A percentile compares a stretch with the other conserved stretches of the same genome.
These are phyloP conservation scores for Colius striatus DNA, from an alignment of 2,113 vertebrate species.

Conservation along the genomic window DNA sequence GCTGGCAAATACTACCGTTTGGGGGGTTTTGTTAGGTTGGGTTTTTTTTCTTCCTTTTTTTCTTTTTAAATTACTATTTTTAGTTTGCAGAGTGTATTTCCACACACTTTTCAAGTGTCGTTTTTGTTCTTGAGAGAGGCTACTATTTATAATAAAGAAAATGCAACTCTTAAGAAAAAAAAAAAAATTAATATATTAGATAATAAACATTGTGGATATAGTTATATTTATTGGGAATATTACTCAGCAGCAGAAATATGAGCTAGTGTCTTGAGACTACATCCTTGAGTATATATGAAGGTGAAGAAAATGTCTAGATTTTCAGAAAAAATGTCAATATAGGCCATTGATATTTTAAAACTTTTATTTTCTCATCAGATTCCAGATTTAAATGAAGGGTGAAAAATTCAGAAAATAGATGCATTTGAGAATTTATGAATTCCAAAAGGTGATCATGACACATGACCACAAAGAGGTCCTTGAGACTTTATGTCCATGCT, in stretches of 20 bases:
- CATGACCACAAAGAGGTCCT: neutral
- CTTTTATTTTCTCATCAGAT: neutral
- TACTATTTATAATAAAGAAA: neutral
- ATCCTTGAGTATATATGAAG: neutral
- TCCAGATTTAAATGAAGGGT: neutral
- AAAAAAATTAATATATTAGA: neutral
- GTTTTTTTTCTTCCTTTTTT: fast-evolving
- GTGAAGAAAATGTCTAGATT: neutral
- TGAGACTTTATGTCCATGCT: neutral
- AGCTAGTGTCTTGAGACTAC: neutral
- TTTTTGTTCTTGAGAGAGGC: neutral
- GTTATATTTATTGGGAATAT: neutral
- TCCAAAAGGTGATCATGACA: neutral
- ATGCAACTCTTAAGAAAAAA: neutral
- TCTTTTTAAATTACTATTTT: neutral
- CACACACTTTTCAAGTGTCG: neutral
- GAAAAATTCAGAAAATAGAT: neutral
- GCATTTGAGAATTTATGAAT: neutral
- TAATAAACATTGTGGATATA: neutral
- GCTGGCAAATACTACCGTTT: neutral
- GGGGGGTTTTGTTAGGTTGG: fast-evolving
- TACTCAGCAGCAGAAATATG: neutral
- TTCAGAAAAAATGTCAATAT: neutral
- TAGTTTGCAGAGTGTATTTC: neutral
- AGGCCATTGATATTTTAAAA: neutral